Evolutionary conservation across 2,113 vertebrate species (phyloP).

Genomic region (Cyanoliseus patagonus): DNA sequence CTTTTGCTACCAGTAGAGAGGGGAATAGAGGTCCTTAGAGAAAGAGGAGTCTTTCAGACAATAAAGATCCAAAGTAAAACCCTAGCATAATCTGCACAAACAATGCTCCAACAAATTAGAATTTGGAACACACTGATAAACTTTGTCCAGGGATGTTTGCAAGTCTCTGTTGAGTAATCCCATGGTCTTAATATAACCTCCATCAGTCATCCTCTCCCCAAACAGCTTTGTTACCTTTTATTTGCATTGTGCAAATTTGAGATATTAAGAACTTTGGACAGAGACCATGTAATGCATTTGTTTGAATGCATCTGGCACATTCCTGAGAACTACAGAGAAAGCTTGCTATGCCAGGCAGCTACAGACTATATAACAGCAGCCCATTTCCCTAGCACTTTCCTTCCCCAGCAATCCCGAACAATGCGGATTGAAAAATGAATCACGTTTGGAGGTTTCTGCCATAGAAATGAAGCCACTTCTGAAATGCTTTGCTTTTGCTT

Average conservation of each 20-base stretch:
- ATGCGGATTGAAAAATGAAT: background rate
- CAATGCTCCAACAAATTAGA: constrained; percentile 57
- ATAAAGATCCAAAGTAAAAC: constrained; percentile 50
- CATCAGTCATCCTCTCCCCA: background rate
- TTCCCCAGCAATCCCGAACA: background rate
- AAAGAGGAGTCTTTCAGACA: constrained; percentile 47
- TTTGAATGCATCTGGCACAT: constrained; percentile 1
- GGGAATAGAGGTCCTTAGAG: constrained; percentile 40
- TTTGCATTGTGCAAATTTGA: background rate
- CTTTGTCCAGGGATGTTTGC: constrained; percentile 13
- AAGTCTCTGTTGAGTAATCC: constrained; percentile 14
- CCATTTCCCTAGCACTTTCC: background rate
- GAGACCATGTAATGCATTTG: constrained; percentile 32
- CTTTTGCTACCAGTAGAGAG: constrained; percentile 56
- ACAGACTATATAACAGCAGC: background rate
- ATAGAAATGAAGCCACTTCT: background rate
- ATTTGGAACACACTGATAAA: constrained; percentile 63
- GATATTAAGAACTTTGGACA: constrained; percentile 49
- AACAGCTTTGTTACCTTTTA: constrained; percentile 4
- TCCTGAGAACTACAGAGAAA: constrained; percentile 5
- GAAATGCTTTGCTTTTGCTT: background rate
- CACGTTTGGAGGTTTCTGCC: background rate
- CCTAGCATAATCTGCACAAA: constrained; percentile 55
- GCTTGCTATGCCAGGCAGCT: constrained; percentile 2
- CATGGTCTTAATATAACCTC: background rate